A percentile compares a stretch with the other conserved stretches of the same genome.
phyloP scores from a whole-genome alignment of 2,113 vertebrate genomes.

The Oophaga pumilio region DNA sequence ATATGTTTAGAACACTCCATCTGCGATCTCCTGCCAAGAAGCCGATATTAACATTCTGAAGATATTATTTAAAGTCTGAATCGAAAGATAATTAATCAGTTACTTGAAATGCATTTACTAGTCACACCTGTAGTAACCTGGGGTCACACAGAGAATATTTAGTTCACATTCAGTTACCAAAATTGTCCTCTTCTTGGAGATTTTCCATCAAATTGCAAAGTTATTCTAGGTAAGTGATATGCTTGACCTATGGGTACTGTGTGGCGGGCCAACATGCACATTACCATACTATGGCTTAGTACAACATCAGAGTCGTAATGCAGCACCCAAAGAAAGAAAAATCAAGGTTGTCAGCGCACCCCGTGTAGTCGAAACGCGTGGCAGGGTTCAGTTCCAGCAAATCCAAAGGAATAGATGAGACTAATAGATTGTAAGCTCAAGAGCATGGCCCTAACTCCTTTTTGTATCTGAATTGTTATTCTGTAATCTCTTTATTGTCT shows the following conservation, averaged over 20 bases:
- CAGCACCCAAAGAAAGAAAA: too few relatives aligned
- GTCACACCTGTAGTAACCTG: neutral
- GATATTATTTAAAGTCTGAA: too few relatives aligned
- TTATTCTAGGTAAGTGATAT: constrained; percentile 23
- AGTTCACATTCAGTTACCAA: neutral
- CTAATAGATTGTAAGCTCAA: too few relatives aligned
- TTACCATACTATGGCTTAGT: neutral
- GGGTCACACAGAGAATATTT: neutral
- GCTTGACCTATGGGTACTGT: constrained; percentile 25
- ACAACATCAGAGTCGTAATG: neutral
- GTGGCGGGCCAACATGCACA: too few relatives aligned
- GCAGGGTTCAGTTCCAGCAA: too few relatives aligned
- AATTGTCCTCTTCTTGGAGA: constrained; percentile 5
- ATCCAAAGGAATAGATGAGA: too few relatives aligned
- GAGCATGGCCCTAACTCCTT: too few relatives aligned
- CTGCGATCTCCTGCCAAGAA: neutral
- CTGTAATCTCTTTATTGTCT: too few relatives aligned
- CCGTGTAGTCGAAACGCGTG: too few relatives aligned
- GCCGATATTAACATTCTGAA: neutral
- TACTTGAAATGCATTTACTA: neutral
- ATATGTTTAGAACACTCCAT: neutral
- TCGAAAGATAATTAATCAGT: neutral
- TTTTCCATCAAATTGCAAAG: constrained; percentile 26
- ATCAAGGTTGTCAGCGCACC: too few relatives aligned
- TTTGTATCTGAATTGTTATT: too few relatives aligned